These are phyloP conservation scores for Zaprionus vittiger DNA, from an alignment of 1,140 invertebrate species.

Conservation along the genomic window DNA sequence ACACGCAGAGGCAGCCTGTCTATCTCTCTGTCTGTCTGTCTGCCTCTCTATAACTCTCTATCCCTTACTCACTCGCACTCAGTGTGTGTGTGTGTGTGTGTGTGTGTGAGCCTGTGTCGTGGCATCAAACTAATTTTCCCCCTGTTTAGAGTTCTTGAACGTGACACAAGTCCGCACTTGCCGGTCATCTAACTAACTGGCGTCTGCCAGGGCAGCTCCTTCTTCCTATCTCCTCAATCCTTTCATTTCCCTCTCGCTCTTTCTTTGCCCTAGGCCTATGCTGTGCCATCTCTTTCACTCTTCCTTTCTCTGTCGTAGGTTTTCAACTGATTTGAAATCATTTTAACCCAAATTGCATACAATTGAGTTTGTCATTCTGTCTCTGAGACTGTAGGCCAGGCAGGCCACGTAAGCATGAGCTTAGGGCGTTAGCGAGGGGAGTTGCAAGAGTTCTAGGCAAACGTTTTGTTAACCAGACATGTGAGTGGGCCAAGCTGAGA, in stretches of 20 bases:
- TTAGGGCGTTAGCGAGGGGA: not conserved
- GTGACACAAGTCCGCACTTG: constrained; percentile 77
- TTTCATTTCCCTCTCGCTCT: not conserved
- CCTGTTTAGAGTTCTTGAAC: constrained; percentile 79
- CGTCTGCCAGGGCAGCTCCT: constrained; percentile 1
- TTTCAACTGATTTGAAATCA: constrained; percentile 78
- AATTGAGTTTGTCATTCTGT: constrained; percentile 70
- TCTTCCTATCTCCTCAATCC: not conserved
- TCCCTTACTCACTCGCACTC: not conserved
- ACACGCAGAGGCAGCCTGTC: constrained; percentile 5
- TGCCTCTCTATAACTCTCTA: not conserved
- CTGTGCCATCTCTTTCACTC: constrained; percentile 1
- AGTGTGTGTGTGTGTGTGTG: not conserved
- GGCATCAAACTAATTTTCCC: constrained; percentile 78
- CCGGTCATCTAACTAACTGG: constrained; percentile 29
- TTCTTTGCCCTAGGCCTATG: not conserved
- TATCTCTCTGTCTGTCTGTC: not conserved
- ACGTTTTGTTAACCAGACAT: no score
- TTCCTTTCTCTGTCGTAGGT: constrained; percentile 37
- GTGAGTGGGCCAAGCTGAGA: no score
- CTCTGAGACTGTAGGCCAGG: constrained; percentile 8
- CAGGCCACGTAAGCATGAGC: not conserved
- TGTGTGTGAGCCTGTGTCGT: constrained; percentile 15
- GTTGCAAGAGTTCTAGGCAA: not conserved
- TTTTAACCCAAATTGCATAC: constrained; percentile 78